phyloP scores from a whole-genome alignment of 2,888 invertebrate genomes.

The Prosapia bicincta region DNA sequence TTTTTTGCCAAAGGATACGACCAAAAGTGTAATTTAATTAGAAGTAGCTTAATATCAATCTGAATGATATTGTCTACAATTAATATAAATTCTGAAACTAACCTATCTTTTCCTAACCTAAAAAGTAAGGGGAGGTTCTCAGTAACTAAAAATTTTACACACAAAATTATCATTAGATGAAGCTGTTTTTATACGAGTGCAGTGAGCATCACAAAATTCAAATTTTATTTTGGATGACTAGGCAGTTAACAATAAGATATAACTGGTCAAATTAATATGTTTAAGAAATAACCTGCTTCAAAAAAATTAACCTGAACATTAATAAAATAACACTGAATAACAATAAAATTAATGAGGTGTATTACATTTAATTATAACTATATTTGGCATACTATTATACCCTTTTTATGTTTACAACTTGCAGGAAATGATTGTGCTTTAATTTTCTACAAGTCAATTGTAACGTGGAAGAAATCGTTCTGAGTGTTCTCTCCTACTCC shows the following conservation, averaged over 20 bases:
- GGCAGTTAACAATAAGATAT: not conserved
- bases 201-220: too few species aligned
- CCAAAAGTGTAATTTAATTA: too few species aligned
- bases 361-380: conserved; percentile 2
- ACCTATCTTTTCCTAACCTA: too few species aligned
- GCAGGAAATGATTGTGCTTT: not conserved
- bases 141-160: too few species aligned
- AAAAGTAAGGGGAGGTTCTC: too few species aligned
- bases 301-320: not conserved
- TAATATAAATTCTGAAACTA: too few species aligned
- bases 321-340: not conserved
- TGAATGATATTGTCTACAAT: too few species aligned
- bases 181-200: too few species aligned
- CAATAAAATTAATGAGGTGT: not conserved
- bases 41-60: too few species aligned
- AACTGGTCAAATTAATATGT: not conserved
- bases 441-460: not conserved
- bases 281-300: not conserved
- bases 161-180: too few species aligned
- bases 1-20: too few species aligned
- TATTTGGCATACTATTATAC: not conserved
- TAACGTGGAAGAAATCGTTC: not conserved
- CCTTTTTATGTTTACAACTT: not conserved
- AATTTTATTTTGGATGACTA: too few species aligned
- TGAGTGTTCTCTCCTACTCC: not conserved